Conservation (phyloP, 1,140 invertebrate species). For the Atta cephalotes region DNA sequence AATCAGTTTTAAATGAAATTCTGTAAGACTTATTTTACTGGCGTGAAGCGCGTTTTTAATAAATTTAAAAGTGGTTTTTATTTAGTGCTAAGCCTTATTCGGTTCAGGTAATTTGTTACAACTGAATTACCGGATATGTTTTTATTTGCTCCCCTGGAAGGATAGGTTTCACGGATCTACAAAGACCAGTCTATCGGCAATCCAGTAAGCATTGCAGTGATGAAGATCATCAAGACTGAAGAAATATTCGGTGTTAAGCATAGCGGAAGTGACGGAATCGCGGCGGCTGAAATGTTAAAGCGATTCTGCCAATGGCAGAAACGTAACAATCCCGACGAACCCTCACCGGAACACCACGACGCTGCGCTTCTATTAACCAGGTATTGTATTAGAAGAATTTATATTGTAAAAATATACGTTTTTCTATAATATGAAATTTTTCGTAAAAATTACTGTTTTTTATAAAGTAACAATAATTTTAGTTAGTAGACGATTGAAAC, state of each 20-base stretch:
- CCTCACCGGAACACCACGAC: constrained; percentile 88
- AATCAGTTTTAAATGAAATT: too few relatives aligned
- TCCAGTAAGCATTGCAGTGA: constrained; percentile 92
- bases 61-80: too few relatives aligned
- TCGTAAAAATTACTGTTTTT: not conserved
- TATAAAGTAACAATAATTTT: not conserved
- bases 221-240: constrained; percentile 89
- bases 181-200: constrained; percentile 94
- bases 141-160: constrained; percentile 4
- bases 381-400: constrained; percentile 80
- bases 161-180: constrained; percentile 91
- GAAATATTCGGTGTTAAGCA: constrained; percentile 83
- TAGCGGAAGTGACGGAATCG: constrained; percentile 82
- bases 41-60: too few relatives aligned
- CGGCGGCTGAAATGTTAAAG: constrained; percentile 89
- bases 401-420: constrained; percentile 2
- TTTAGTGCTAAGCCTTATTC: too few relatives aligned
- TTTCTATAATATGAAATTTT: constrained; percentile 13
- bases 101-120: not conserved
- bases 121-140: constrained; percentile 16
- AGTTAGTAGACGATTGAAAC: not conserved
- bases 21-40: too few relatives aligned
- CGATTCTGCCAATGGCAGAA: constrained; percentile 92
- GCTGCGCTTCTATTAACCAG: constrained; percentile 92
- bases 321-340: constrained; percentile 86